These are phyloP conservation scores for Anhinga anhinga DNA, from an alignment of 2,113 vertebrate species.

Conservation along the genomic window DNA sequence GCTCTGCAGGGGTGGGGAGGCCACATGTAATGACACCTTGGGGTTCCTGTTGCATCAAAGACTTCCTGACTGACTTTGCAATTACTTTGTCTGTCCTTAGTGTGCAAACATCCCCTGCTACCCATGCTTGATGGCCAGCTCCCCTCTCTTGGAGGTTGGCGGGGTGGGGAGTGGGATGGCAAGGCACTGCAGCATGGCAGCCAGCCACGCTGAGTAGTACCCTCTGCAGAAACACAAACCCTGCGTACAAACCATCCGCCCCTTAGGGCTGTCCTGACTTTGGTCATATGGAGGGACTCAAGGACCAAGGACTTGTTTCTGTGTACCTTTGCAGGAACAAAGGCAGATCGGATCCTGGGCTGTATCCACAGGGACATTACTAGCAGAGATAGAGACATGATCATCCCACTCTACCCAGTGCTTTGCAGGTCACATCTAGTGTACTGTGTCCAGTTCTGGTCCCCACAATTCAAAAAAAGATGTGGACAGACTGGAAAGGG, in stretches of 20 bases:
- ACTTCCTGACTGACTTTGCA: fast-evolving
- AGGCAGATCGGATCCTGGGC: fast-evolving
- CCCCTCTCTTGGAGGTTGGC: too few relatives aligned
- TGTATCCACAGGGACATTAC: not conserved
- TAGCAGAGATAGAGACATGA: not conserved
- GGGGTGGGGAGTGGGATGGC: not conserved
- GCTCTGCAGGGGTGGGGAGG: not conserved
- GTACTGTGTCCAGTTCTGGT: not conserved
- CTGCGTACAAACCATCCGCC: not conserved
- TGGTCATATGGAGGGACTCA: not conserved
- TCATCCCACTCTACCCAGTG: not conserved
- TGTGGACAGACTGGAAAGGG: not conserved
- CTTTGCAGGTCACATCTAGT: not conserved
- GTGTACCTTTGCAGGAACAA: not conserved
- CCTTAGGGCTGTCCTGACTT: not conserved
- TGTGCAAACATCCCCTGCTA: fast-evolving
- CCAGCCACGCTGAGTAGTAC: not conserved
- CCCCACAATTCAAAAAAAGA: not conserved
- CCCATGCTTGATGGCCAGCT: not conserved
- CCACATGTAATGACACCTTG: fast-evolving
- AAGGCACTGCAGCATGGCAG: not conserved
- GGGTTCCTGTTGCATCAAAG: not conserved
- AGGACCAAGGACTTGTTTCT: not conserved
- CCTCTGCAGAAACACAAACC: not conserved
- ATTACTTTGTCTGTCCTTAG: not conserved